A percentile compares a stretch with the other conserved stretches of the same genome.
Conservation (phyloP, 2,888 invertebrate genomes). For the Pachymerium ferrugineum region DNA sequence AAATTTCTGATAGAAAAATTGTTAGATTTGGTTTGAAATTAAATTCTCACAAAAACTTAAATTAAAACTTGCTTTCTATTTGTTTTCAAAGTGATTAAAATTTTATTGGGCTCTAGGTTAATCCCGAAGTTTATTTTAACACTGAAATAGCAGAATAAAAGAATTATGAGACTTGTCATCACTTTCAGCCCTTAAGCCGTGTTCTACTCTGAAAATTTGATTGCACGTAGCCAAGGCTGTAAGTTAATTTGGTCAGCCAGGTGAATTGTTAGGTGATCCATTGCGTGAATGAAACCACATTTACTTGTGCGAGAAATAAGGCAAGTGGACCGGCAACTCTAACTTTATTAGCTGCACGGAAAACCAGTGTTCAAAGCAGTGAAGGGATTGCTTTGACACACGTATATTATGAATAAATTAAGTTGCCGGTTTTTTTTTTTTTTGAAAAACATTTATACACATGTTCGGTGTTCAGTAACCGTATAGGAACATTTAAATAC, state of each 20-base stretch:
- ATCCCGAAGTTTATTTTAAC: neutral
- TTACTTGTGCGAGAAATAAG: constrained; percentile 22
- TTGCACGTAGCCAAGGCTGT: neutral
- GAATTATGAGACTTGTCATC: neutral
- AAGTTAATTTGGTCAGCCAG: constrained; percentile 25
- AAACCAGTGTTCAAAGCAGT: neutral
- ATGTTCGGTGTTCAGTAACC: neutral
- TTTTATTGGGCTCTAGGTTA: too few relatives aligned
- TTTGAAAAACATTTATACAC: neutral
- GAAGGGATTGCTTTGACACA: neutral
- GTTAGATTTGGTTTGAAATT: too few relatives aligned
- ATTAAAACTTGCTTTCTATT: neutral
- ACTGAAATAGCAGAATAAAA: neutral
- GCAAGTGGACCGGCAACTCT: neutral
- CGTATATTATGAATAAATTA: constrained; percentile 24
- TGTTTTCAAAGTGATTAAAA: neutral
- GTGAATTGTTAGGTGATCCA: constrained; percentile 25
- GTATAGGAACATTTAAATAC: too few relatives aligned
- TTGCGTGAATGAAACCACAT: constrained; percentile 10
- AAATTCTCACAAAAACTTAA: neutral
- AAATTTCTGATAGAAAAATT: too few relatives aligned
- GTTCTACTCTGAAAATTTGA: neutral
- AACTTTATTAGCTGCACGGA: constrained; percentile 1
- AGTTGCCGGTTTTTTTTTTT: neutral
- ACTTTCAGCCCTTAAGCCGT: neutral